Evolutionary conservation across 2,797 vertebrate species (phyloP), one percentile per base, ranked within the genome.

Genomic region (Sarcoramphus papa): DNA sequence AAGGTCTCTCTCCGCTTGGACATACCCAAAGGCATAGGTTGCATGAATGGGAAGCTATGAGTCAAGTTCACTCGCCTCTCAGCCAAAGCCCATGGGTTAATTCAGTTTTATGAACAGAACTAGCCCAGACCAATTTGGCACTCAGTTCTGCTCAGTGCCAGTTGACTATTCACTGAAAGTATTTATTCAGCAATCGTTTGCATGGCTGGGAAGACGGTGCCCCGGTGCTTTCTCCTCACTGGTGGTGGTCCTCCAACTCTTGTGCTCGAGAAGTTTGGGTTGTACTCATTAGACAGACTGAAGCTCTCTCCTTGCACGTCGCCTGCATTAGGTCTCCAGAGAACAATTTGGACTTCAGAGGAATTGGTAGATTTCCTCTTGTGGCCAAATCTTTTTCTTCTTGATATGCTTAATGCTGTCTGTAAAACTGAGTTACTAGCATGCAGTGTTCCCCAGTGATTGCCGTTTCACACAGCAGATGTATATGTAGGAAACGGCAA

Each of bases 181-280:
- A 47, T 77, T 77, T 63, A 10, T 43, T 59, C 68, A 53, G 18
- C 43, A 47, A 5, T 12, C 2, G 0, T n/a, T 24, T 50, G 22
- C 30, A 27, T 0, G 0, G 20, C 30, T 74, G 28, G 24, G n/a
- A 81, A 41, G 43, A 70, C 0, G 0, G 19, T 28, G 8, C 8
- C 41, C 21, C 14, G 3, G 40, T 23, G 19, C 41, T 37, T 78
- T 57, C 51, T 48, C 40, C 40, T 60, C 3, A 0, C 4, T 14
- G 14, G 40, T 41, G 25, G 12, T 59, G 69, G n/a, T 47, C 30
- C 6, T 80, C 75, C 15, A 63, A 1, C 11, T 53, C 80, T 13
- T 8, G 3, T 37, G 37, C 37, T 40, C 47, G 50, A 78, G n/a
- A 64, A 59, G 35, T 59, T 69, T 51, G 27, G 2, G 12, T 41